These are phyloP conservation scores for Xenopus tropicalis DNA, from an alignment of 2,113 vertebrate genomes.

Conservation along the genomic window UCB_Xtro_10.0 CM004444.2:103959001-103959500, in stretches of 20 bases:
- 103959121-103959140: background rate
- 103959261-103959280: slow-evolving; percentile 24
- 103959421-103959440: background rate
- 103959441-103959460: background rate
- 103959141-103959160: slow-evolving; percentile 30
- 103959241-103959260: slow-evolving; percentile 27
- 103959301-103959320: slow-evolving; percentile 25
- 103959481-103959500: background rate
- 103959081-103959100: slow-evolving; percentile 15
- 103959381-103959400: slow-evolving; percentile 10
- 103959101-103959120: slow-evolving; percentile 1
- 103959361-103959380: slow-evolving; percentile 12
- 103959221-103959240: slow-evolving; percentile 20
- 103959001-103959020: background rate
- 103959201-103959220: slow-evolving; percentile 14
- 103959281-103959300: slow-evolving; percentile 24
- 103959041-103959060: slow-evolving; percentile 9
- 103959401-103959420: slow-evolving; percentile 5
- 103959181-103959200: slow-evolving; percentile 29
- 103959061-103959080: background rate
- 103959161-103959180: slow-evolving; percentile 25
- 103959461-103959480: background rate
- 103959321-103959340: slow-evolving; percentile 26
- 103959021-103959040: slow-evolving; percentile 16
- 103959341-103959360: slow-evolving; percentile 22